Conservation (phyloP, 2,797 vertebrate species). For the Crypturellus tataupa region DNA sequence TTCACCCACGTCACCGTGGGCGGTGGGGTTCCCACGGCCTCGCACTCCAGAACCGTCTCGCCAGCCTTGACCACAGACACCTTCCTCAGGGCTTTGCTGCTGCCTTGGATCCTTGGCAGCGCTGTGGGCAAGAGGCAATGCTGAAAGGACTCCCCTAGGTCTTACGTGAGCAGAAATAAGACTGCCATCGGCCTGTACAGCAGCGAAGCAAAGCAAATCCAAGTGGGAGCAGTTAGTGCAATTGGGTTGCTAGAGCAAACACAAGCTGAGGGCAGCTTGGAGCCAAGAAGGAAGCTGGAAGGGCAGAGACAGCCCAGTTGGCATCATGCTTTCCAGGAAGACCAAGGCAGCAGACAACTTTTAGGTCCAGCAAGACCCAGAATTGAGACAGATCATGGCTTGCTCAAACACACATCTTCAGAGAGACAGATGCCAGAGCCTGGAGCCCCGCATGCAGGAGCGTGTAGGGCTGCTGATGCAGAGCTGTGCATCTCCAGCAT, state of each 20-base stretch:
- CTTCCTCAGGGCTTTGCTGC: background rate
- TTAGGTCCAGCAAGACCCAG: background rate
- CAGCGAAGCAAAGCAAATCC: rapidly evolving
- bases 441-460: background rate
- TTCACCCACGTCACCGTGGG: slow-evolving; percentile 70
- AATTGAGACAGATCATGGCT: rapidly evolving
- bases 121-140: slow-evolving; percentile 16
- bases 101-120: slow-evolving; percentile 6
- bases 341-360: background rate
- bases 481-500: background rate
- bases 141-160: background rate
- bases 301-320: background rate
- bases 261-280: background rate
- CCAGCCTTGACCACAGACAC: slow-evolving; percentile 61
- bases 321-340: background rate
- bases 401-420: background rate
- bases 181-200: rapidly evolving
- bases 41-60: slow-evolving; percentile 63
- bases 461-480: background rate
- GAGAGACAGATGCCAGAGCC: background rate
- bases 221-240: background rate
- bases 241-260: background rate
- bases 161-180: rapidly evolving
- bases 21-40: background rate
- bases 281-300: background rate